These are phyloP conservation scores for Carassius auratus DNA, from an alignment of 2,113 vertebrate genomes.

Conservation along the genomic window DNA sequence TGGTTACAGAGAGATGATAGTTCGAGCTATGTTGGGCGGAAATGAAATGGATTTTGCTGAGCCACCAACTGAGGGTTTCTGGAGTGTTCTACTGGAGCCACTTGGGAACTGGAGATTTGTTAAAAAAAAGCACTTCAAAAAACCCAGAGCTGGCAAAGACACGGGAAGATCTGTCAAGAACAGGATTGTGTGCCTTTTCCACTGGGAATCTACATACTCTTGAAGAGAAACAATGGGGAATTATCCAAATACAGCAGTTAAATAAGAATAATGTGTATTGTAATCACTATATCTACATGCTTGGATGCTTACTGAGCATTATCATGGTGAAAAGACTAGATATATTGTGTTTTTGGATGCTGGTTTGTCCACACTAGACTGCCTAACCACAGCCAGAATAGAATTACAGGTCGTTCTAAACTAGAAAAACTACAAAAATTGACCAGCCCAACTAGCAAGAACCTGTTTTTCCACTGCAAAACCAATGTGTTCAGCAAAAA, in stretches of 20 bases:
- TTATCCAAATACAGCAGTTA: background rate
- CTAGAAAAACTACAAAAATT: too few relatives aligned
- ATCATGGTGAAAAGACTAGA: background rate
- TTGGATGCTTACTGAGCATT: background rate
- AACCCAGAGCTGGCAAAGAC: constrained; percentile 59
- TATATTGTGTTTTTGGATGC: background rate
- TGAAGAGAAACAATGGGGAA: constrained; percentile 15
- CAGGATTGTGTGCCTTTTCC: constrained; percentile 11
- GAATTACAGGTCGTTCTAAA: too few relatives aligned
- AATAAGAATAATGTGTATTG: constrained; percentile 11
- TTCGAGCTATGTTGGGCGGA: constrained; percentile 77
- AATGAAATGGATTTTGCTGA: constrained; percentile 78
- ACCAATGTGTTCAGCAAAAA: too few relatives aligned
- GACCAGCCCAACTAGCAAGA: too few relatives aligned
- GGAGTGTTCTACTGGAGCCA: constrained; percentile 66
- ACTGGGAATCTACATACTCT: background rate
- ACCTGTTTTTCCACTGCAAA: background rate
- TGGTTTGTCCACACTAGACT: background rate
- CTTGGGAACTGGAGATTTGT: constrained; percentile 69
- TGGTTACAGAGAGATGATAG: constrained; percentile 70
- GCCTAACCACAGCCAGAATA: background rate
- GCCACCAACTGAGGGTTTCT: constrained; percentile 65
- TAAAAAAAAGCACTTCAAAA: constrained; percentile 61
- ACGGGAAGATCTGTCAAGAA: constrained; percentile 36
- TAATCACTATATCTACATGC: background rate